Conservation (phyloP, 2,888 invertebrate species). For the Campopleginae sp. region DNA sequence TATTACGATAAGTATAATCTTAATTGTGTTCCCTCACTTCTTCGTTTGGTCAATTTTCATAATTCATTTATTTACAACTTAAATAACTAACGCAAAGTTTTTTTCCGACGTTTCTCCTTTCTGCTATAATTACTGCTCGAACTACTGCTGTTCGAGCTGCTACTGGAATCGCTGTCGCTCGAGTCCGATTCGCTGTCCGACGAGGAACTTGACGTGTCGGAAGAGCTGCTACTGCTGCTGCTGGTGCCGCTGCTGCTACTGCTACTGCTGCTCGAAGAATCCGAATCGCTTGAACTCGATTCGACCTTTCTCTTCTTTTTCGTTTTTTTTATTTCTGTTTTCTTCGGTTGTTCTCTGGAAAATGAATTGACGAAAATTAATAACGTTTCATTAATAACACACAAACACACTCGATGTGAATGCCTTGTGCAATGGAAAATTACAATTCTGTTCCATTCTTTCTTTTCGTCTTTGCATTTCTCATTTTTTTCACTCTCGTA, state of each 20-base stretch:
- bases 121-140: constrained; percentile 57
- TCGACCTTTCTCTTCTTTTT: constrained; percentile 72
- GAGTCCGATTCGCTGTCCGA: constrained; percentile 81
- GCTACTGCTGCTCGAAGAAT: constrained; percentile 69
- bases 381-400: background rate
- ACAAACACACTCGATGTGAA: background rate
- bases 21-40: constrained; percentile 8
- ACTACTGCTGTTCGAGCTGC: constrained; percentile 68
- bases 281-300: constrained; percentile 73
- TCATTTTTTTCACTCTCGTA: background rate
- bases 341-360: constrained; percentile 67
- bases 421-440: background rate
- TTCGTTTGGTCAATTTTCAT: background rate
- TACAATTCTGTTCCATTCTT: background rate
- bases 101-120: constrained; percentile 48
- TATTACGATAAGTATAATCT: constrained; percentile 12
- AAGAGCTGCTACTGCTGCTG: constrained; percentile 67
- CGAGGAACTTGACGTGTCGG: constrained; percentile 72
- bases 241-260: constrained; percentile 69
- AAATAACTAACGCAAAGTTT: constrained; percentile 47
- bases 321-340: constrained; percentile 64
- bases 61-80: constrained; percentile 10
- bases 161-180: constrained; percentile 73
- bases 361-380: background rate
- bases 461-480: background rate